Percentiles rank a stretch among this genome's conserved stretches.
These are phyloP conservation scores for Pristionchus pacificus DNA, from an alignment of 1,140 invertebrate genomes.

Conservation along the genomic window DNA sequence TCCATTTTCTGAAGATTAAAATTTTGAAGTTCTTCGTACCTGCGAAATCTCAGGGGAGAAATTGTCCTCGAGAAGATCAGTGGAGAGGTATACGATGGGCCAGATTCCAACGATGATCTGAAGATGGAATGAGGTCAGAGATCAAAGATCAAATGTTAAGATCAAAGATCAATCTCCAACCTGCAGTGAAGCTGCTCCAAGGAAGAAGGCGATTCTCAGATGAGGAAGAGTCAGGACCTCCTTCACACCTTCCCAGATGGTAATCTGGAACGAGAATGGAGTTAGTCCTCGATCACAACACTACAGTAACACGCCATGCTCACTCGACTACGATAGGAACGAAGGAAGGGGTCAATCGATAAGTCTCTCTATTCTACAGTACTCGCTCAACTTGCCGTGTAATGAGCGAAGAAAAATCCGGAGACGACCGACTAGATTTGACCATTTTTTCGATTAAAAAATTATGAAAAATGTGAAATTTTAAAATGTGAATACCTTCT, in stretches of 20 bases:
- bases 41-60: slow-evolving; percentile 35
- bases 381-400: no score
- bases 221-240: slow-evolving; percentile 39
- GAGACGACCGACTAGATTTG: no score
- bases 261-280: slow-evolving; percentile 8
- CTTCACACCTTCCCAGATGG: slow-evolving; percentile 25
- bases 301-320: no score
- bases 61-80: slow-evolving; percentile 48
- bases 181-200: slow-evolving; percentile 29
- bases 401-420: no score
- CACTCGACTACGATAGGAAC: no score
- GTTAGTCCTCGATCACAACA: background rate
- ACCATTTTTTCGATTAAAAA: no score
- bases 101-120: slow-evolving; percentile 48
- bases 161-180: slow-evolving; percentile 10
- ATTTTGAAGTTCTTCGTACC: slow-evolving; percentile 19
- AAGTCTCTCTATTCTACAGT: no score
- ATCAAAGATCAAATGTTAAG: no score
- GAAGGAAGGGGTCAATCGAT: no score
- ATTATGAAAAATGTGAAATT: no score
- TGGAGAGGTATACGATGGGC: slow-evolving; percentile 48
- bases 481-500: slow-evolving; percentile 13
- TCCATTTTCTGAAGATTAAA: slow-evolving; percentile 8
- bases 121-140: slow-evolving; percentile 29
- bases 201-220: slow-evolving; percentile 42